Evolutionary conservation across 2,113 vertebrate species (phyloP), one percentile per base, ranked within the genome.

Genomic region (Otocyon megalotis): DNA sequence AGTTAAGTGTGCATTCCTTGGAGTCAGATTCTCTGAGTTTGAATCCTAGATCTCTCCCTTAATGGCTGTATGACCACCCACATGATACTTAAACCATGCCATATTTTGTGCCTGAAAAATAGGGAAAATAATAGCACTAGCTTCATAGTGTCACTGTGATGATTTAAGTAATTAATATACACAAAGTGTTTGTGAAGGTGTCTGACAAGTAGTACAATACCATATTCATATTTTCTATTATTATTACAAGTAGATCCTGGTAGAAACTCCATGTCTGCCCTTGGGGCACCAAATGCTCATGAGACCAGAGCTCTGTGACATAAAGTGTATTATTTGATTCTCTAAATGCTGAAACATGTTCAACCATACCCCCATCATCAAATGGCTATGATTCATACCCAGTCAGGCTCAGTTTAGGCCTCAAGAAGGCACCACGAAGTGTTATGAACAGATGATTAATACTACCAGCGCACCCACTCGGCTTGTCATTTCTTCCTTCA

Each of bases 391-490:
- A 5, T 54, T 1, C 8, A 53, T 60, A 12, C 16, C 10, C 3
- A 20, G 7, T 60, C 15, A 74, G n/a, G 10, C 3, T 71, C 17
- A 62, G n/a, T 14, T 14, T 53, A 43, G 48, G 9, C 24, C 15
- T 88, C 19, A 63, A n/a, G 10, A 60, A 35, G 37, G 1, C 28
- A 35, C 4, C 14, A 6, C 3, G 5, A 56, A 30, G 32, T 48
- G 48, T 56, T 54, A 58, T 0, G 5, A 71, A 43, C 22, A 67
- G 19, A 32, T 63, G 24, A 16, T 58, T 28, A 37, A 17, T 19
- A 15, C 5, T 30, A 8, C 0, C 0, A 3, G 11, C 24, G 1
- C 4, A 16, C 16, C 5, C 37, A 24, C 4, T 77, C 71, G 74
- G 8, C 5, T 26, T 48, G 10, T 1, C 20, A 67, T 50, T 76